These are phyloP conservation scores for Chrysogorgia sp. DNA, from an alignment of 92 coral and sea anemone species.

Conservation along the genomic window DNA sequence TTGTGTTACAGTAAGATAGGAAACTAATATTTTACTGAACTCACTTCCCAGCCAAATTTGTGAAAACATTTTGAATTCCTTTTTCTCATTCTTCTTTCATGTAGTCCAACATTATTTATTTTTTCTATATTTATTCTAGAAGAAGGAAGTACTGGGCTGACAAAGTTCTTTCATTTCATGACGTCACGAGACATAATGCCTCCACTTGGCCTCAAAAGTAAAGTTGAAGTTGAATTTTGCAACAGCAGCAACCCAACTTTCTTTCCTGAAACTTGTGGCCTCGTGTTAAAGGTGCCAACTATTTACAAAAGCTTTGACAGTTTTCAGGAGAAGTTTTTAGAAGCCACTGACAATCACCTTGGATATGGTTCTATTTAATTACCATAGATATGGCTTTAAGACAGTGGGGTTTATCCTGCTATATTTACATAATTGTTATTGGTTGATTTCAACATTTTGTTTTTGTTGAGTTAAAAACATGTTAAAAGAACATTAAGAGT, in stretches of 20 bases:
- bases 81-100: too few relatives aligned
- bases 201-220: slow-evolving; percentile 46
- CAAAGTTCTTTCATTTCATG: slow-evolving; percentile 24
- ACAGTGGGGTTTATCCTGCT: too few relatives aligned
- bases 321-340: slow-evolving; percentile 41
- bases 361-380: slow-evolving; percentile 7
- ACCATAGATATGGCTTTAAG: background rate
- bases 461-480: too few relatives aligned
- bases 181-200: slow-evolving; percentile 41
- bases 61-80: too few relatives aligned
- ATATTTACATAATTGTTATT: too few relatives aligned
- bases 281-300: slow-evolving; percentile 45
- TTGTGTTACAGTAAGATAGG: too few relatives aligned
- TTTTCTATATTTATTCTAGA: slow-evolving; percentile 36
- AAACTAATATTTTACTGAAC: too few relatives aligned
- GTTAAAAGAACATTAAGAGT: too few relatives aligned
- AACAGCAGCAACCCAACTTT: slow-evolving; percentile 25
- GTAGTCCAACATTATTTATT: too few relatives aligned
- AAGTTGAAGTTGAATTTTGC: slow-evolving; percentile 48
- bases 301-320: slow-evolving; percentile 33
- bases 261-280: slow-evolving; percentile 46
- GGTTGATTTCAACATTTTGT: too few relatives aligned
- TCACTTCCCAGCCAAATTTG: too few relatives aligned
- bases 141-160: slow-evolving; percentile 47
- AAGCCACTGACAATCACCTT: slow-evolving; percentile 43